Percentiles rank a stretch among this genome's conserved stretches.
phyloP scores from a whole-genome alignment of 2,888 invertebrate species.

The Geotrupes spiniger region DNA sequence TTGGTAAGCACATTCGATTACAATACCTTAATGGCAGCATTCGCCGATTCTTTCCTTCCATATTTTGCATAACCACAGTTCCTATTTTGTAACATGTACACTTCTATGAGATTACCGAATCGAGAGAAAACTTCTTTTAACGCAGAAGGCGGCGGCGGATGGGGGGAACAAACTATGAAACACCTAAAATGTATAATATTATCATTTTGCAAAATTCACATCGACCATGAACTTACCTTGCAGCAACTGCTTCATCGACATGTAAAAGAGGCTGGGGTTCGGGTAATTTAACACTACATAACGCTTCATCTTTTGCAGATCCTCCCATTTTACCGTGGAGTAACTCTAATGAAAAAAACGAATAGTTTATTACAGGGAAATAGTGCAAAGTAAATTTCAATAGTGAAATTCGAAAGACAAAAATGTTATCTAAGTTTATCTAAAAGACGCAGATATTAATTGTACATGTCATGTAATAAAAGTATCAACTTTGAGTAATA shows the following conservation, averaged over 20 bases:
- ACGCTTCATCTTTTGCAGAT: conserved; percentile 32
- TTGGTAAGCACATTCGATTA: conserved; percentile 22
- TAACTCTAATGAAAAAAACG: conserved; percentile 9
- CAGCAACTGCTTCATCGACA: conserved; percentile 64
- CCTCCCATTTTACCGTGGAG: conserved; percentile 14
- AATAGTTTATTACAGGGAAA: too few species aligned
- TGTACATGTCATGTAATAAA: too few species aligned
- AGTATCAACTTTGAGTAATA: too few species aligned
- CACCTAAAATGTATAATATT: conserved; percentile 47
- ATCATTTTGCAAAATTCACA: conserved; percentile 1
- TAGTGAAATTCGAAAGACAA: too few species aligned
- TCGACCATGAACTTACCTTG: conserved; percentile 48
- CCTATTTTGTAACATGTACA: conserved; percentile 83
- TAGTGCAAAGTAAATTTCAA: too few species aligned
- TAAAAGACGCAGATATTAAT: too few species aligned
- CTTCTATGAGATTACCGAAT: conserved; percentile 87
- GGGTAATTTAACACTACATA: conserved; percentile 71
- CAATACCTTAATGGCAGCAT: conserved; percentile 67
- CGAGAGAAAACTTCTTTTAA: conserved; percentile 86
- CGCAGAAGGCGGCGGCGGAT: conserved; percentile 71
- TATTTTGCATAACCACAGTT: conserved; percentile 93
- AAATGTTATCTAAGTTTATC: too few species aligned
- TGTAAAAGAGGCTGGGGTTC: conserved; percentile 66
- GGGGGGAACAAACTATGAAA: conserved; percentile 63
- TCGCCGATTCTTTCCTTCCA: conserved; percentile 70